These are phyloP conservation scores for Parascotia fuliginaria DNA, from an alignment of 2,888 invertebrate genomes.

Conservation along the genomic window DNA sequence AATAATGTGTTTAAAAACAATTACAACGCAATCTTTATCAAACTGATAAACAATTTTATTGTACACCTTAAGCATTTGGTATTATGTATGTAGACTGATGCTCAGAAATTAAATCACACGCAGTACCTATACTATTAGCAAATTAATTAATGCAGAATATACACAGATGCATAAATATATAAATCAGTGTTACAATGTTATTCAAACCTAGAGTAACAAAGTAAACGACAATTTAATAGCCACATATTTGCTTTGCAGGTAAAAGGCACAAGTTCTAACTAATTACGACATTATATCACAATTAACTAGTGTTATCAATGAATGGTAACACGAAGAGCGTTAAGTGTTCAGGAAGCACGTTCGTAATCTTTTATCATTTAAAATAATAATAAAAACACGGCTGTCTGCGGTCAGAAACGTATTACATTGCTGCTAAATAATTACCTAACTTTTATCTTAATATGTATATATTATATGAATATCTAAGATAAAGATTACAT, in stretches of 20 bases:
- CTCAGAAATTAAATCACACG: too few relatives aligned
- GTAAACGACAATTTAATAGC: conserved; percentile 8
- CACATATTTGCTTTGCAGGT: conserved; percentile 6
- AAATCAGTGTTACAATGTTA: background rate
- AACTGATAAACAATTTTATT: too few relatives aligned
- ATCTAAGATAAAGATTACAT: too few relatives aligned
- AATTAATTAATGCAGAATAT: too few relatives aligned
- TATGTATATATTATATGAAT: too few relatives aligned
- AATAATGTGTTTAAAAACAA: too few relatives aligned
- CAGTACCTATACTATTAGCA: too few relatives aligned
- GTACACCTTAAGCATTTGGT: too few relatives aligned
- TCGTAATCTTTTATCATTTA: conserved; percentile 25
- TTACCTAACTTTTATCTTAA: conserved; percentile 16
- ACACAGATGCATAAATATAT: too few relatives aligned
- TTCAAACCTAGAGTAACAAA: background rate
- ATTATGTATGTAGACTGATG: too few relatives aligned
- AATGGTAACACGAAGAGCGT: conserved; percentile 27
- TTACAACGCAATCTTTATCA: too few relatives aligned
- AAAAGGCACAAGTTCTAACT: conserved; percentile 16
- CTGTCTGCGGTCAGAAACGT: conserved; percentile 24
- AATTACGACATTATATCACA: conserved; percentile 21
- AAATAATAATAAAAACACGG: conserved; percentile 5
- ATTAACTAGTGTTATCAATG: conserved; percentile 30
- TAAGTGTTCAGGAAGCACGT: conserved; percentile 34
- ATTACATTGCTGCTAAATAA: conserved; percentile 20